These are phyloP conservation scores for Xenotilapia flavipinnis DNA, from an alignment of 2,113 vertebrate genomes.

Conservation along the genomic window DNA sequence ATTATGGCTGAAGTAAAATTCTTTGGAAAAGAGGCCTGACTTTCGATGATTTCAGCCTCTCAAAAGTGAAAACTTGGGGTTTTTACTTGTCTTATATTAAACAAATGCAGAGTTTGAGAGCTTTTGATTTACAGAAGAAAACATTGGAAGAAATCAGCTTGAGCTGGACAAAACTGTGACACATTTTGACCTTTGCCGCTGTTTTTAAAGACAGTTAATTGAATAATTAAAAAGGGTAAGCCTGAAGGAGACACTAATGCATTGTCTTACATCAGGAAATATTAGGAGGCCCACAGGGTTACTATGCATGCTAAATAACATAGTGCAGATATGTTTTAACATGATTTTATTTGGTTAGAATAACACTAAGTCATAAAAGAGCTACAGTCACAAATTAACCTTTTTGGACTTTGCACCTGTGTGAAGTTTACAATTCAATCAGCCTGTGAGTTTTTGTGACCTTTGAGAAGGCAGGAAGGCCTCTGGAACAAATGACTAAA, in stretches of 20 bases:
- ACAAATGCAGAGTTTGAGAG: neutral
- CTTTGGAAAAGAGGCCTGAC: neutral
- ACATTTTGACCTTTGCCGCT: neutral
- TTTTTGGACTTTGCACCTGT: neutral
- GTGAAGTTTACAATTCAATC: neutral
- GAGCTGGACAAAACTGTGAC: neutral
- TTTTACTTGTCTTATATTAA: neutral
- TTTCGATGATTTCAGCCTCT: neutral
- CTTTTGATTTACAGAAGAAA: neutral
- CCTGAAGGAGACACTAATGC: neutral
- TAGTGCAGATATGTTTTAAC: neutral
- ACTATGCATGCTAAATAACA: neutral
- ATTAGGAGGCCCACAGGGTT: neutral
- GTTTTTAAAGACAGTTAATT: neutral
- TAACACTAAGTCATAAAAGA: neutral
- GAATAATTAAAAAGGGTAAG: neutral
- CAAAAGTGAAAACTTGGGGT: neutral
- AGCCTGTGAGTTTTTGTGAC: neutral
- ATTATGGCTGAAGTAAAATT: neutral
- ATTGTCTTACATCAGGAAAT: fast-evolving
- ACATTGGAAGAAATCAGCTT: neutral
- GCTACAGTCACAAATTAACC: neutral
- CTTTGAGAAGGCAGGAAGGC: neutral
- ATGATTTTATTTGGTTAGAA: neutral
- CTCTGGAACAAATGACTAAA: neutral